Conservation (phyloP, 2,797 vertebrate genomes). For the Sitta carolinensis region DNA sequence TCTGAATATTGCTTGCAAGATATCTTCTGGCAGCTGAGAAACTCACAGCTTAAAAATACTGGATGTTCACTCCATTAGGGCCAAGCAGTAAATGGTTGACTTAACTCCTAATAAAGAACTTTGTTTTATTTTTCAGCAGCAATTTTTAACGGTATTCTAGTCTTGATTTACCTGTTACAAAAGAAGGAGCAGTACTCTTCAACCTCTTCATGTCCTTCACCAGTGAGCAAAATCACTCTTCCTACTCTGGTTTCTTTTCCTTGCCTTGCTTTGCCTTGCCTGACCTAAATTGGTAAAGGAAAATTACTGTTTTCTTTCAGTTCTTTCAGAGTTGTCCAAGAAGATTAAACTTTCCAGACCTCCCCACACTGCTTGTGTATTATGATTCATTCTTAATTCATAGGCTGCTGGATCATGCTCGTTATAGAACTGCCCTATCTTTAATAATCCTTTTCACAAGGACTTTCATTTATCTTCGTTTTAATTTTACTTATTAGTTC, state of each 20-base stretch:
- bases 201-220: neutral
- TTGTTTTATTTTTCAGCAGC: neutral
- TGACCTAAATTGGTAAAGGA: neutral
- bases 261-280: neutral
- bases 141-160: neutral
- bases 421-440: neutral
- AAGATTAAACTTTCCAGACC: conserved; percentile 29
- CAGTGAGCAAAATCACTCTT: neutral
- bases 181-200: neutral
- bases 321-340: conserved; percentile 12
- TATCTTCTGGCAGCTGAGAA: neutral
- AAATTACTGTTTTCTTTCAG: conserved; percentile 3
- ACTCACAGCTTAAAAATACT: neutral
- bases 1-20: neutral
- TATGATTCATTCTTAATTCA: conserved; percentile 8
- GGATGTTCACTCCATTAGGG: neutral
- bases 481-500: conserved; percentile 7
- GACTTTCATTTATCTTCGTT: conserved; percentile 37
- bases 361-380: neutral
- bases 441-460: neutral
- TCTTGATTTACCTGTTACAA: neutral
- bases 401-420: neutral
- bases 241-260: neutral
- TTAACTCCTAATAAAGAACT: neutral
- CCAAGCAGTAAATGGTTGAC: neutral